Percentiles rank a stretch among this genome's conserved stretches.
phyloP scores from a whole-genome alignment of 37 sponge, comb jelly and placozoan species.

The Halichondria panicea region DNA sequence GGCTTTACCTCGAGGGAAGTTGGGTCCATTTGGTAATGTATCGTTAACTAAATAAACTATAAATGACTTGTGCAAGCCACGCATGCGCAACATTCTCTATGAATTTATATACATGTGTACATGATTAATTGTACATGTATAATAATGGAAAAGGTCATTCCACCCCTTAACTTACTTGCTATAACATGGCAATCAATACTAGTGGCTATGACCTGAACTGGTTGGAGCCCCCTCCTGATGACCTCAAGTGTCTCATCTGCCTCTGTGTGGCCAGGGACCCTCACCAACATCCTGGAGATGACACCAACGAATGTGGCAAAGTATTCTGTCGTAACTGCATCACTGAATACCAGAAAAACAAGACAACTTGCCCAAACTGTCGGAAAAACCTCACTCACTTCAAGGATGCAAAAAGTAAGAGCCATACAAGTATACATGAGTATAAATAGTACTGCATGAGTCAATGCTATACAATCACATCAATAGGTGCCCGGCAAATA shows the following conservation, averaged over 20 bases:
- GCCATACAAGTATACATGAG: too few species aligned
- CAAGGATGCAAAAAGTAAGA: background rate
- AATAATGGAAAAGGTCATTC: too few species aligned
- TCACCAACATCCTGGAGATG: too few species aligned
- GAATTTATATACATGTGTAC: too few species aligned
- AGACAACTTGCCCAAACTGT: conserved; percentile 18
- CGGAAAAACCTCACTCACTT: background rate
- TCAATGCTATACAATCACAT: background rate
- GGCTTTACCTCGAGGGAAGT: too few species aligned
- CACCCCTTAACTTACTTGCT: too few species aligned
- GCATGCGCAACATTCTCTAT: too few species aligned
- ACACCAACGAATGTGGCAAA: conserved; percentile 24
- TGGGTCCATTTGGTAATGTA: too few species aligned
- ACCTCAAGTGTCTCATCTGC: conserved; percentile 20
- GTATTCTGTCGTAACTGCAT: conserved; percentile 22
- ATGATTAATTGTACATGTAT: too few species aligned
- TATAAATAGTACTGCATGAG: background rate
- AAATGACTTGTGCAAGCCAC: too few species aligned
- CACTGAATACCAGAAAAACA: background rate
- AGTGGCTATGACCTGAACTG: conserved; percentile 21
- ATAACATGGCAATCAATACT: too few species aligned
- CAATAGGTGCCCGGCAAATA: conserved; percentile 16
- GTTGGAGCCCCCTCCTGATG: conserved; percentile 24
- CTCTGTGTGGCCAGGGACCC: conserved; percentile 5
- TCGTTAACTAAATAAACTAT: too few species aligned